phyloP scores from a whole-genome alignment of 2,888 invertebrate genomes.

The Cheilosia impressa region DNA sequence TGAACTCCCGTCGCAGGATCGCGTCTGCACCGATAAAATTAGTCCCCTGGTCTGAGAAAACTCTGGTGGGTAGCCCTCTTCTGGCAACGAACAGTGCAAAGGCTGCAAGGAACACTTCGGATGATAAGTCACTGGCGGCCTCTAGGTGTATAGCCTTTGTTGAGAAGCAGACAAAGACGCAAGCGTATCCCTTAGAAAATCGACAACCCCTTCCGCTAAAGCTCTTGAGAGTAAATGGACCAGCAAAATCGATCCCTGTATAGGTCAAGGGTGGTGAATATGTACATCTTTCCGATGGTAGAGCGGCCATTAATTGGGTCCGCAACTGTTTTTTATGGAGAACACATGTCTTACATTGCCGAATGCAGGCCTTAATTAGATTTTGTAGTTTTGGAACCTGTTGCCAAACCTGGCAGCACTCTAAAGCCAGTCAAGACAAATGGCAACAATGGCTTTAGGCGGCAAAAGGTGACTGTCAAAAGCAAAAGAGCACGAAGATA shows the following conservation, averaged over 20 bases:
- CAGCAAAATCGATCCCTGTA: slow-evolving; percentile 11
- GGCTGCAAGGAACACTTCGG: slow-evolving; percentile 1
- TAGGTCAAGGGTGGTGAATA: slow-evolving; percentile 26
- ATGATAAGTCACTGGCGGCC: slow-evolving; percentile 4
- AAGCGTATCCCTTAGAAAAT: not conserved
- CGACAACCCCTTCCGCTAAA: not conserved
- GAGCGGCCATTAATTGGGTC: too few species aligned
- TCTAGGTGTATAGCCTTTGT: slow-evolving; percentile 5
- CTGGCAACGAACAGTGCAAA: not conserved
- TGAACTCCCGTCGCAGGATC: not conserved
- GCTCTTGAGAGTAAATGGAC: not conserved
- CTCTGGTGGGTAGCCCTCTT: not conserved
- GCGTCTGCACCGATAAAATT: not conserved
- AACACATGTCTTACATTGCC: not conserved
- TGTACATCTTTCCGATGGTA: not conserved
- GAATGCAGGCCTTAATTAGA: not conserved
- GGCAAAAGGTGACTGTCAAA: too few species aligned
- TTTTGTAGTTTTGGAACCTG: not conserved
- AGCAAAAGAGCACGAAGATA: too few species aligned
- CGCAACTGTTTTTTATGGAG: not conserved
- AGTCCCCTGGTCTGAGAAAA: not conserved
- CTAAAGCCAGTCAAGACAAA: too few species aligned
- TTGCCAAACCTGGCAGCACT: too few species aligned
- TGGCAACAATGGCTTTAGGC: too few species aligned
- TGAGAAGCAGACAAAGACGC: not conserved